Evolutionary conservation across 2,888 invertebrate genomes (phyloP).

Genomic region (Apamea monoglypha): DNA sequence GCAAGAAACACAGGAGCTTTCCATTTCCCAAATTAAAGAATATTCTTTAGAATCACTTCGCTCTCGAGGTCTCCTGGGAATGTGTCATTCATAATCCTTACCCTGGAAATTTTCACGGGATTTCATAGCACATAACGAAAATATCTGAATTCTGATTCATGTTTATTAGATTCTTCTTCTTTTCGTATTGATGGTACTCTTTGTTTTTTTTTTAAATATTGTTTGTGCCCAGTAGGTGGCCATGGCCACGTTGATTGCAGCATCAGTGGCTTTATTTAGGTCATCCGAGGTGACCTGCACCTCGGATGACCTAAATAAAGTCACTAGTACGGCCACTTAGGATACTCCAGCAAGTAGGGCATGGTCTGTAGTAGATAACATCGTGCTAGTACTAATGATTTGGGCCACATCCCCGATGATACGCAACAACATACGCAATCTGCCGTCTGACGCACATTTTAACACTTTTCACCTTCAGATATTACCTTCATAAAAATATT

Average conservation of each 20-base stretch:
- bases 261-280: no score
- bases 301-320: no score
- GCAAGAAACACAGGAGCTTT: background rate
- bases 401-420: background rate
- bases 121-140: background rate
- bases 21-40: background rate
- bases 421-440: constrained; percentile 9
- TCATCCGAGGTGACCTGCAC: no score
- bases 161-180: background rate
- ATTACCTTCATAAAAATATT: constrained; percentile 36
- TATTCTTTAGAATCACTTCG: background rate
- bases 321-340: no score
- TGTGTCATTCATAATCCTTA: background rate
- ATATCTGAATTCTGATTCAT: background rate
- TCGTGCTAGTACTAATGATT: background rate
- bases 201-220: no score
- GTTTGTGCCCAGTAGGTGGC: no score
- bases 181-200: no score
- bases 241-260: no score
- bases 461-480: constrained; percentile 43
- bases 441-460: constrained; percentile 40
- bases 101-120: background rate
- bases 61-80: no score
- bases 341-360: no score
- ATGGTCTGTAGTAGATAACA: background rate